These are phyloP conservation scores for Netelia melanura DNA, from an alignment of 2,888 invertebrate species.

Conservation along the genomic window DNA sequence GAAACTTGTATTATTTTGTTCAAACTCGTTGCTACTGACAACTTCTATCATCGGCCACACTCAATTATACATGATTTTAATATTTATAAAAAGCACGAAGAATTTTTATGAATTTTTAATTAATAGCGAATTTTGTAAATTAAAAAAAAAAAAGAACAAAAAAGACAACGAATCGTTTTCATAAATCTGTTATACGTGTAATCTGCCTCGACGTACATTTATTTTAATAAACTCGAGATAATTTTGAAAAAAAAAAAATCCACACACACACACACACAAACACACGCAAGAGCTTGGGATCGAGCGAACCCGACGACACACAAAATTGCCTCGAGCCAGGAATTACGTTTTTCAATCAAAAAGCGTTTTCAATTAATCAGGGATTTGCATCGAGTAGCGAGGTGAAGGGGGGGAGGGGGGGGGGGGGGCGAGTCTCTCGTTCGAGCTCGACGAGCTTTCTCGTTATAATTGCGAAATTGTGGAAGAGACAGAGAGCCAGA, in stretches of 20 bases:
- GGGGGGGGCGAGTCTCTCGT: not conserved
- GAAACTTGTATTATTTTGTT: conserved; percentile 31
- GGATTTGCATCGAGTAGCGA: conserved; percentile 46
- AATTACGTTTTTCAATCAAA: conserved; percentile 66
- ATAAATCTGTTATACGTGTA: not conserved
- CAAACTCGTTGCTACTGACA: not conserved
- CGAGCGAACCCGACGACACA: conserved; percentile 27
- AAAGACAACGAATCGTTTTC: not conserved
- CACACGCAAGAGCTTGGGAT: not conserved
- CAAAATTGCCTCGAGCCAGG: conserved; percentile 26
- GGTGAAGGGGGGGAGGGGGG: too few species aligned
- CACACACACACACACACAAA: not conserved
- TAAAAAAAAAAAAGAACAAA: not conserved
- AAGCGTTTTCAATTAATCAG: conserved; percentile 62
- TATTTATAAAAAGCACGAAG: not conserved
- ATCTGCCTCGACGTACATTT: too few species aligned
- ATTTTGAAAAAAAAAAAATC: too few species aligned
- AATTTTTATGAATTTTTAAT: not conserved
- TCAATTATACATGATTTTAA: conserved; percentile 13
- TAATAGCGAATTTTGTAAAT: too few species aligned
- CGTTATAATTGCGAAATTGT: conserved; percentile 44
- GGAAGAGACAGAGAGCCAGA: not conserved
- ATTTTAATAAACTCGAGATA: too few species aligned
- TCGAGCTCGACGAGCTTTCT: conserved; percentile 13
- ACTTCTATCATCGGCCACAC: conserved; percentile 15